Evolutionary conservation across 2,797 vertebrate species (phyloP).

Genomic region (Takifugu rubripes): DNA sequence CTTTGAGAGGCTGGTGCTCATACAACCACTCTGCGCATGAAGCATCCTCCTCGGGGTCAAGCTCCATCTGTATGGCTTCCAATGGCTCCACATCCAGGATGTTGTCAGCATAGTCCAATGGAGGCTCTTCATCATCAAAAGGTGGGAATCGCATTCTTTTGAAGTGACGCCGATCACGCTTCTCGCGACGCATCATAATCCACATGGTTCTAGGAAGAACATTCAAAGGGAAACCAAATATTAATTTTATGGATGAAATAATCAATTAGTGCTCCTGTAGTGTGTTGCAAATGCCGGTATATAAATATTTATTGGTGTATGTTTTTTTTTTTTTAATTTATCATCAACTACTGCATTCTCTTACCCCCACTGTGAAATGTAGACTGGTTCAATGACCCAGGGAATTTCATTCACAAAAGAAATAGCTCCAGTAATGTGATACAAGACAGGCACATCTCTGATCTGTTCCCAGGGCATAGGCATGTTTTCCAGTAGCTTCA

Average conservation of each 20-base stretch:
- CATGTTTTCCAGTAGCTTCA: conserved; percentile 99
- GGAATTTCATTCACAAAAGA: conserved; percentile 99
- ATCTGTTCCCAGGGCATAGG: conserved; percentile 99
- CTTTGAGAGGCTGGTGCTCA: conserved; percentile 95
- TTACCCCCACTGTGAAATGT: conserved; percentile 99
- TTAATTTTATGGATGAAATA: too few species aligned
- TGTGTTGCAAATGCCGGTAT: not conserved
- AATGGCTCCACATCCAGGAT: conserved; percentile 97
- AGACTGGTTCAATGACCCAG: conserved; percentile 98
- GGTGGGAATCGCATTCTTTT: conserved; percentile 99
- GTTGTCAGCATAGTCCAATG: conserved; percentile 97
- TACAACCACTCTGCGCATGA: conserved; percentile 95
- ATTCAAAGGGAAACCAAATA: too few species aligned
- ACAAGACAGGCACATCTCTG: conserved; percentile 93
- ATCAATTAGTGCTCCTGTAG: not conserved
- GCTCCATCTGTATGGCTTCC: conserved; percentile 96
- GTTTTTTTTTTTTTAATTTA: too few species aligned
- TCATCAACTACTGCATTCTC: not conserved
- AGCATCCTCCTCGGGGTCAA: conserved; percentile 91
- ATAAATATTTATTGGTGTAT: not conserved
- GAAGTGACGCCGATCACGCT: conserved; percentile 95
- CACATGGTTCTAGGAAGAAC: conserved; percentile 86
- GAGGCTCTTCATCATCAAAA: conserved; percentile 97
- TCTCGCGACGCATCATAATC: conserved; percentile 99
- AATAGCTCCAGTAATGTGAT: conserved; percentile 98